Evolutionary conservation across 2,888 invertebrate species (phyloP), one percentile per base, ranked within the genome.

Genomic region (Rapana venosa): DNA sequence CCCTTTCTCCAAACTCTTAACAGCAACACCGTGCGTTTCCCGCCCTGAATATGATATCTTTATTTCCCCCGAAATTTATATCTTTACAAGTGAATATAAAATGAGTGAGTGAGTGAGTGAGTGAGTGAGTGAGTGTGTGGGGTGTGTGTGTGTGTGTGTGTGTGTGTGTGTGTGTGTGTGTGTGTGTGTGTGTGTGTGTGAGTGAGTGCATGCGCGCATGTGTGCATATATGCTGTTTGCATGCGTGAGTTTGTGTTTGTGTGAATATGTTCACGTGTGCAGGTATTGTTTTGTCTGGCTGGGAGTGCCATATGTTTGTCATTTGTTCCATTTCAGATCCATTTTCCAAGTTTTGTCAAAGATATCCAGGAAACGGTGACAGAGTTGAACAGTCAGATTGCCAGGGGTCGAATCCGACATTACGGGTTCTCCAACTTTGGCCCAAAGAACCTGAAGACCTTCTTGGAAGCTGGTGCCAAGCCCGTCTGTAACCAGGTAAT

Each of bases 371-470:
- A 94, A 61, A 93, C 94, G 11, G 91, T 95, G 8, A 92, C 92
- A 17, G 95, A 95, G 88, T 91, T 96, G 61, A 93, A 95, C 47
- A 90, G 95, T 74, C 95, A 95, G 90, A 92, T 94, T 22, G 90
- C 94, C 17, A 90, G 93, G 11, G 95, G 95, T 0, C 92, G 94
- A 30, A 95, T 96, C 74, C 92, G 94, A n/a, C 92, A 94, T 90
- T 95, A 94, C 91, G 95, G 95, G 15, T 94, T 95, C n/a, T 95
- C 95, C 35, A 96, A 96, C 92, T 95, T 94, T 92, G 96, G 95
- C 32, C 94, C 94, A 0, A 93, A 95, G 90, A 95, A 95, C 88
- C 89, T 96, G 89, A 93, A 92, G 58, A 91, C 90, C 0, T 92
- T 95, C 32, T 47, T 94, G 22, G 95, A 93, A 13, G 94, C 92